Conservation (phyloP, 2,113 vertebrate genomes). For the Poeciliopsis prolifica region DNA sequence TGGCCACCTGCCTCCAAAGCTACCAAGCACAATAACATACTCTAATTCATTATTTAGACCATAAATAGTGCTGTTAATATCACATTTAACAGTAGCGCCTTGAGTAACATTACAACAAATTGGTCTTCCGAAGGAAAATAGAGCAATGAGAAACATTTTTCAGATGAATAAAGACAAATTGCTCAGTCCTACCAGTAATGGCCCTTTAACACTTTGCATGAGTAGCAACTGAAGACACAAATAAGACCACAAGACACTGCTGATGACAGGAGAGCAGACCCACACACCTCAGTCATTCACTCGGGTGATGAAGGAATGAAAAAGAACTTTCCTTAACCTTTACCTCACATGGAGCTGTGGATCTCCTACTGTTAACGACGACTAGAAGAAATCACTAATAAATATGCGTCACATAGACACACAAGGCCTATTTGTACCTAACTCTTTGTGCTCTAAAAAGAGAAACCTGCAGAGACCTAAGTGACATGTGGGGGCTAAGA, state of each 20-base stretch:
- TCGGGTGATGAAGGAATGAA: conserved; percentile 14
- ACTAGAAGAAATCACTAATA: conserved; percentile 8
- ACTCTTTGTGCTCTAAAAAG: conserved; percentile 20
- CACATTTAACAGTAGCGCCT: conserved; percentile 73
- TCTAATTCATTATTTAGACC: conserved; percentile 64
- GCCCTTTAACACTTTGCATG: conserved; percentile 62
- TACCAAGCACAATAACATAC: conserved; percentile 70
- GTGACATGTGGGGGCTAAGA: background rate
- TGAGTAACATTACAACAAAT: conserved; percentile 67
- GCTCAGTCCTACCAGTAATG: conserved; percentile 49
- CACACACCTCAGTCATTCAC: conserved; percentile 23
- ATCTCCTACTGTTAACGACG: conserved; percentile 23
- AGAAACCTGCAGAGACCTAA: background rate
- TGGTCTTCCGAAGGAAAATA: conserved; percentile 43
- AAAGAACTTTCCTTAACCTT: conserved; percentile 15
- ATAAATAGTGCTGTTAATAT: conserved; percentile 74
- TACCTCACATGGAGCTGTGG: conserved; percentile 15
- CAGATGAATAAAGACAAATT: conserved; percentile 36
- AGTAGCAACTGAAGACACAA: conserved; percentile 42
- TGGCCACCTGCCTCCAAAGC: conserved; percentile 71
- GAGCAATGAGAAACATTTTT: conserved; percentile 30
- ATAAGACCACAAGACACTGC: conserved; percentile 34
- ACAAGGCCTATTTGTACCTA: conserved; percentile 10
- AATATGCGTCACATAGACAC: conserved; percentile 47
- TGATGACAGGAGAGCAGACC: conserved; percentile 36